Conservation (phyloP, 2,113 vertebrate species). For the Tetraodon nigroviridis region DNA sequence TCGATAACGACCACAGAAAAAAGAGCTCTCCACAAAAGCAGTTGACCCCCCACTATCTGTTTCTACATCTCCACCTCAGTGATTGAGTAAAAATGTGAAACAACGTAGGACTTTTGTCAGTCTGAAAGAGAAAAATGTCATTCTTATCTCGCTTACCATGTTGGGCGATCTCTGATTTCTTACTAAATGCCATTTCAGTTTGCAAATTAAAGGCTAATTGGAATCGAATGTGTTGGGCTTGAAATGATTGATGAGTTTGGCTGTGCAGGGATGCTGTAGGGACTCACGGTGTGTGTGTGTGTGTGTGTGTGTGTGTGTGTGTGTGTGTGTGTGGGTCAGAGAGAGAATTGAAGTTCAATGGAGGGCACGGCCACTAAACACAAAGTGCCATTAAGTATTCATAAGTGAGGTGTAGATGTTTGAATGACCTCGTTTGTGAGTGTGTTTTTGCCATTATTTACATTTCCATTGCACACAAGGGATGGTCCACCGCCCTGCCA, state of each 20-base stretch:
- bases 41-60: constrained; percentile 49
- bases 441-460: constrained; percentile 69
- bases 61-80: constrained; percentile 39
- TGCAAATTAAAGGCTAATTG: constrained; percentile 63
- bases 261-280: constrained; percentile 25
- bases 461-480: constrained; percentile 67
- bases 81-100: constrained; percentile 39
- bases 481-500: constrained; percentile 57
- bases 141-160: constrained; percentile 31
- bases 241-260: constrained; percentile 56
- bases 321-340: constrained; percentile 6
- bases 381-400: constrained; percentile 75
- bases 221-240: constrained; percentile 51
- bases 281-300: neutral
- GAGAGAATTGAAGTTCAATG: constrained; percentile 26
- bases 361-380: constrained; percentile 42
- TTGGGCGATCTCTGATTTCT: constrained; percentile 48
- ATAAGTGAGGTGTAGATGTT: constrained; percentile 70
- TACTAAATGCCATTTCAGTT: constrained; percentile 50
- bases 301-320: neutral
- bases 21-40: constrained; percentile 26
- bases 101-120: constrained; percentile 13
- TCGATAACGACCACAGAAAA: constrained; percentile 60
- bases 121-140: constrained; percentile 19
- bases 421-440: constrained; percentile 72